Evolutionary conservation across 2,113 vertebrate species (phyloP), one percentile per base, ranked within the genome.

Genomic region (Aspidoscelis tigris): DNA sequence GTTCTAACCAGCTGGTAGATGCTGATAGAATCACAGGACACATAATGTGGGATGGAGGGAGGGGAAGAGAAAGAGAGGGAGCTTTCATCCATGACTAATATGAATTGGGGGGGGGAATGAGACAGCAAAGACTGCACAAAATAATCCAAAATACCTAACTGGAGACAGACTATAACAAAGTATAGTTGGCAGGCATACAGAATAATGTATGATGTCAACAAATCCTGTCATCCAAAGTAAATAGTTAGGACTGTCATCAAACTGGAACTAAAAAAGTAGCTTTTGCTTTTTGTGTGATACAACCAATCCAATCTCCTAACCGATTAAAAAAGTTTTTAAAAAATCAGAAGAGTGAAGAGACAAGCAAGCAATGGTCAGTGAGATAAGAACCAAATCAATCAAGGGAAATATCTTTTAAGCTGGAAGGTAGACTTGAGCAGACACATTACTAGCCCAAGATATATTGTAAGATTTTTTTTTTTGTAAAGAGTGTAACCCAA

Each of bases 181-280:
- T 76, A 75, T 73, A 76, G 74, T 69, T 65, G 44, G 44, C 33
- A 91, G 86, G 81, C 50, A 58, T 89, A 82, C n/a, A 71, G 82
- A 91, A 90, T 85, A 87, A 90, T 84, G 3, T 4, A 79, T 88
- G 18, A 88, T 82, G 82, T 92, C 83, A 91, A 79, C 39, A 90
- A 89, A 92, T 88, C 47, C 43, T 43, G 82, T 86, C 79, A 87
- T 89, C 78, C 61, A 88, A 94, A 93, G 87, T 88, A 90, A 93
- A 91, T 50, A 84, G 87, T 94, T 93, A 87, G 80, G 78, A 89
- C 84, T 41, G 78, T 16, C 58, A 92, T 89, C 83, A 89, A 71
- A 88, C 91, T 88, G 47, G 82, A 91, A 91, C 79, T 58, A 90
- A 88, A 69, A 92, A 87, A 92, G 18, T 86, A 41, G 2, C 53